phyloP scores from a whole-genome alignment of 2,888 invertebrate genomes.

The Meliscaeva auricollis region DNA sequence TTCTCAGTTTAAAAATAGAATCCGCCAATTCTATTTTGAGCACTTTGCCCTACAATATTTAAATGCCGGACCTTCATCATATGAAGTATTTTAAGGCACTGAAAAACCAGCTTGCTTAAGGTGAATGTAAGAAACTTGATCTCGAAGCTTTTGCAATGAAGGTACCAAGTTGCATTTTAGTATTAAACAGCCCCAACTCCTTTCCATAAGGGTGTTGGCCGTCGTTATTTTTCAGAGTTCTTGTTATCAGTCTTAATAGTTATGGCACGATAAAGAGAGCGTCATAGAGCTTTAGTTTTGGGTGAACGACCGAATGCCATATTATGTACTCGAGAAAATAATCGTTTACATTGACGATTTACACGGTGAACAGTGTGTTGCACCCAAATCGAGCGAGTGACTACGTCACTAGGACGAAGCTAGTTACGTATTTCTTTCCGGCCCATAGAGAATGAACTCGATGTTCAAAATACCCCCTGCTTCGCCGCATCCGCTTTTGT shows the following conservation, averaged over 20 bases:
- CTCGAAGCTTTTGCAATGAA: not conserved
- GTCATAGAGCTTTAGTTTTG: conserved; percentile 55
- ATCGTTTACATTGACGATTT: conserved; percentile 60
- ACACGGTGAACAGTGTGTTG: conserved; percentile 63
- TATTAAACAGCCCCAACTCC: not conserved
- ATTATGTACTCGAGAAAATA: conserved; percentile 62
- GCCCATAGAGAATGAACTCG: conserved; percentile 38
- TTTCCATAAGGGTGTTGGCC: conserved; percentile 56
- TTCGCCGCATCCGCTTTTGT: not conserved
- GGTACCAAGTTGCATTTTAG: not conserved
- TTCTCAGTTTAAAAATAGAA: conserved; percentile 58
- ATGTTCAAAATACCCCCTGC: not conserved
- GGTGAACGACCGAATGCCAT: conserved; percentile 70
- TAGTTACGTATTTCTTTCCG: conserved; percentile 71
- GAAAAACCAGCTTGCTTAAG: not conserved
- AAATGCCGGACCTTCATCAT: not conserved
- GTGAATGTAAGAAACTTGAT: not conserved
- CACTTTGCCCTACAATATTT: not conserved
- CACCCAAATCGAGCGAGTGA: conserved; percentile 53
- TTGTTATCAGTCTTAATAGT: conserved; percentile 45
- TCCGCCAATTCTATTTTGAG: conserved; percentile 62
- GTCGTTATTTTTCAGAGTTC: conserved; percentile 10
- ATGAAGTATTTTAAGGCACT: not conserved
- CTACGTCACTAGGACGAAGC: conserved; percentile 62
- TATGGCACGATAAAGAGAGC: conserved; percentile 27